Base-by-base conservation (phyloP, 2,113 vertebrate genomes). In the Forbesichthys papilliferus region DNA sequence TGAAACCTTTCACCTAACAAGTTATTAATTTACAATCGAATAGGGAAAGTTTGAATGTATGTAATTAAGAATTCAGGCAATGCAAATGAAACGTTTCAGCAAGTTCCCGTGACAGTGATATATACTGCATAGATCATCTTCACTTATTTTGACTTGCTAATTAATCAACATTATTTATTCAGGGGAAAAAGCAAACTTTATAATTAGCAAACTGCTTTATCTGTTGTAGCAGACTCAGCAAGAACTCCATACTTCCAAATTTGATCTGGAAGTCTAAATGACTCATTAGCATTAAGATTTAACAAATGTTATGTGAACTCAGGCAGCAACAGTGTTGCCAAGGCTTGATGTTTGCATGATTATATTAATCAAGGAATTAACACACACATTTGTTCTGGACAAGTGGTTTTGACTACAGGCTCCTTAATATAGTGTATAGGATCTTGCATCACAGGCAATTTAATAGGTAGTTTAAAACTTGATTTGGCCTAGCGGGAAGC, bases 131-230 rank as follows among this genome's bases (percentile, higher is more conserved):
- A 90, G 81, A 92, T 92, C 91, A 92, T 91, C 87, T 85, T 92
- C 88, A 88, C 85, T 84, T 85, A 80, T 84, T 89, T 81, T 89
- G 88, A 92, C 91, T 91, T 80, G 84, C 87, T 89, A 90, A 94
- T 94, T 93, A 90, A 93, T 94, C 90, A 91, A 90, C 78, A 86
- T 92, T 91, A 92, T 92, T 92, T 92, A 90, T 92, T 88, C 80
- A 79, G 77, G 68, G 27, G 27, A 16, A 82, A 85, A 84, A 78
- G 68, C 63, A 68, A 90, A 85, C 82, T 91, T 91, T 90, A 82
- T 85, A 86, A 90, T 91, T 90, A 91, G 85, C 75, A 82, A 80
- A 80, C 75, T 81, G 78, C 82, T 84, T 86, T 80, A 90, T 90
- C 82, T 88, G 79, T 75, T 84, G 71, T 66, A 75, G 80, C 83